Evolutionary conservation across 2,797 vertebrate species (phyloP), one percentile per base, ranked within the genome.

Genomic region (Micromesistius poutassou): DNA sequence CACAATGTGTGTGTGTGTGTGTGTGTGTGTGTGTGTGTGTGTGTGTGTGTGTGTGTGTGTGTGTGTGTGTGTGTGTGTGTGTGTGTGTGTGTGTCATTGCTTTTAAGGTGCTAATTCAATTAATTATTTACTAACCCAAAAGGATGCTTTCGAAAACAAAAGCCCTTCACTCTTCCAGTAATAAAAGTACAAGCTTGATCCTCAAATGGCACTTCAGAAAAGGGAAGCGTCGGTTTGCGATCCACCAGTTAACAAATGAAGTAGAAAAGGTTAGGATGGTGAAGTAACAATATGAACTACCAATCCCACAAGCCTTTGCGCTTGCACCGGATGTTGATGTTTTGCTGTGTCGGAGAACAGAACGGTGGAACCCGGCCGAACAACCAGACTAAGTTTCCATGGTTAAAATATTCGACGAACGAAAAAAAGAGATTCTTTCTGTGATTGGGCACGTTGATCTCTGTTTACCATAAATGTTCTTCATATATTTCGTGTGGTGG

Each of bases 41-140:
- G 92, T 90, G 89, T 93, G 94, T 95, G 31, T 93, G 91, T 95
- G 94, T 46, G 93, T 90, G 92, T 91, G 90, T 93, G 94, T 95
- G 76, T 72, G 38, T 71, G 76, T 46, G 68, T 35, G 68, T 72
- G 25, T 62, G 72, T 68, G 19, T 55, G 30, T 72, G 42, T 46
- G 16, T 46, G 42, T 14, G 13, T 55, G 30, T 72, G 40, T 33
- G 46, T 70, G 35, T 76, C 33, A 62, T 30, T 42, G 50, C 22
- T 73, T 46, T 42, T 73, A 66, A 30, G 73, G 13, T 19, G 25
- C 16, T 31, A 72, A 19, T 31, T 35, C 6, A 35, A 72, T 31
- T 31, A 72, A 30, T 72, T 13, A 31, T 30, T 13, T n/a, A 68
- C 68, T 30, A 10, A 10, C 68, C 10, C 28, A 13, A 14, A 30